Evolutionary conservation across 2,113 vertebrate species (phyloP).

Genomic region (Cercocebus atys): DNA sequence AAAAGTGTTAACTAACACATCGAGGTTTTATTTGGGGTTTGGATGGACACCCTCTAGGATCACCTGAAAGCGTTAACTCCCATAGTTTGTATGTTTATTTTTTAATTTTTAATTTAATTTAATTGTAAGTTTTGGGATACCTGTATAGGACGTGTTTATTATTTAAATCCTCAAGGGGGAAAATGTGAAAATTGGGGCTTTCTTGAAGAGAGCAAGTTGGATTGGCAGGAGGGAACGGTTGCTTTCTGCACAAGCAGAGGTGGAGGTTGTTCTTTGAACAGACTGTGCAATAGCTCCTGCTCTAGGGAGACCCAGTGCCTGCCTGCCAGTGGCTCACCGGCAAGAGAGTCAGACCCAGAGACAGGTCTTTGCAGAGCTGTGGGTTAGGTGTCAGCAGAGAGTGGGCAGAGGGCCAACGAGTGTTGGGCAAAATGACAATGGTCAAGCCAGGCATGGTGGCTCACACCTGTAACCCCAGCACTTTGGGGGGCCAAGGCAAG

Average conservation of each 20-base stretch:
- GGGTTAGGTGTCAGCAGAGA: not conserved
- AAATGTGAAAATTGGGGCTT: not conserved
- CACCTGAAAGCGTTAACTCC: not conserved
- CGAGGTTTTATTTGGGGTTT: not conserved
- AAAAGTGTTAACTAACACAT: not conserved
- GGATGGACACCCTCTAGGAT: not conserved
- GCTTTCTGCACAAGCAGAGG: not conserved
- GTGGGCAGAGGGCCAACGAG: not conserved
- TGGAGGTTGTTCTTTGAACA: not conserved
- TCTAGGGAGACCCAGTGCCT: not conserved
- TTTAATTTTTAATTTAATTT: not conserved
- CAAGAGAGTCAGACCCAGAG: not conserved
- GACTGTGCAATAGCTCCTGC: not conserved
- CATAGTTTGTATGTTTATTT: not conserved
- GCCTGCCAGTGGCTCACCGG: not conserved
- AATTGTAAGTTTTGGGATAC: too few species aligned
- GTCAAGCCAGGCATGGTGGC: not conserved
- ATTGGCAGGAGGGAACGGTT: not conserved
- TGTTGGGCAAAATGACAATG: fast-evolving
- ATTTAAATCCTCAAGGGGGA: not conserved
- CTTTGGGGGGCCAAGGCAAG: too few species aligned
- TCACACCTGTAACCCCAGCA: too few species aligned
- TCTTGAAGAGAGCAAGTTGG: not conserved
- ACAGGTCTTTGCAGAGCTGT: not conserved
- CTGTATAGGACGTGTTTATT: not conserved